phyloP scores from a whole-genome alignment of 1,140 invertebrate species.

The Geopemphigus sp. region DNA sequence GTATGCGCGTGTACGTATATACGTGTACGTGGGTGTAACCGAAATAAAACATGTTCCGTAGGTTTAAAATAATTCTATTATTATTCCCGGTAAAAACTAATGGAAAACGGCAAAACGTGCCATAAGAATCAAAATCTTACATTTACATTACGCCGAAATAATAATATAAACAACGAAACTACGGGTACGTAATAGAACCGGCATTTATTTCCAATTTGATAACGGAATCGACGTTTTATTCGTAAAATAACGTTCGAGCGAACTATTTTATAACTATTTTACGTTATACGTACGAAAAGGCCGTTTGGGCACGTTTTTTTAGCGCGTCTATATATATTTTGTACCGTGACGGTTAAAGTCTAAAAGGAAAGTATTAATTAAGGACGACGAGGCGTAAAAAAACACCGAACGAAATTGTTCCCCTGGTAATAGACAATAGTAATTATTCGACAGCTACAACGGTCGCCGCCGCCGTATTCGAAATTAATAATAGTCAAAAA shows the following conservation, averaged over 20 bases:
- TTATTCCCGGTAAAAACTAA: neutral
- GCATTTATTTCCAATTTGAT: too few species aligned
- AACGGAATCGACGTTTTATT: too few species aligned
- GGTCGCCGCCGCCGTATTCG: neutral
- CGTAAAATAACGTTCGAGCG: neutral
- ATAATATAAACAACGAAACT: too few species aligned
- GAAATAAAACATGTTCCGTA: constrained; percentile 22
- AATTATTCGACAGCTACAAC: neutral
- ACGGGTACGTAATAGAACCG: too few species aligned
- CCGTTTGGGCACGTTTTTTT: too few species aligned
- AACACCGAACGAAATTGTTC: neutral
- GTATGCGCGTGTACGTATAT: neutral
- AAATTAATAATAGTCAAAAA: constrained; percentile 27
- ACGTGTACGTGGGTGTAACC: neutral
- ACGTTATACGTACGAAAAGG: too few species aligned
- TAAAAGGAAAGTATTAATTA: too few species aligned
- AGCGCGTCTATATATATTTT: too few species aligned
- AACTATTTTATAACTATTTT: constrained; percentile 13
- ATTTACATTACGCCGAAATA: too few species aligned
- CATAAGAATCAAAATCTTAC: too few species aligned
- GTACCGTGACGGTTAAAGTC: too few species aligned
- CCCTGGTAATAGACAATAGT: neutral
- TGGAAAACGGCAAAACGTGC: neutral
- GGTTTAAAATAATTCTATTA: neutral
- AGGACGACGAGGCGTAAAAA: too few species aligned